These are phyloP conservation scores for Nesospiza acunhae DNA, from an alignment of 2,113 vertebrate species.

Conservation along the genomic window DNA sequence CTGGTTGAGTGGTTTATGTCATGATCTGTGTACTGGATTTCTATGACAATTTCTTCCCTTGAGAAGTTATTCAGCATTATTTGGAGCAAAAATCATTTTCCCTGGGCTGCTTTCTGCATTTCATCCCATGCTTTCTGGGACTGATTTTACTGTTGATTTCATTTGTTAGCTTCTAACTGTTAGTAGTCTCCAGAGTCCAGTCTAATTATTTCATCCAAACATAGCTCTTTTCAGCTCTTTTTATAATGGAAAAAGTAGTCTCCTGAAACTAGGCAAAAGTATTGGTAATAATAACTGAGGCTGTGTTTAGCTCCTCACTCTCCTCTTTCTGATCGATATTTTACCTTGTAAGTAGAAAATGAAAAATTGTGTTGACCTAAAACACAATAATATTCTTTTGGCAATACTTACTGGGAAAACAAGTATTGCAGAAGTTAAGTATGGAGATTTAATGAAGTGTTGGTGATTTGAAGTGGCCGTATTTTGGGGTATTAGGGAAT, in stretches of 20 bases:
- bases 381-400: neutral
- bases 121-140: neutral
- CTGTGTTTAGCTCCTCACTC: neutral
- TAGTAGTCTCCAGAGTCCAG: neutral
- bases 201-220: neutral
- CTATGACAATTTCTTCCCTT: neutral
- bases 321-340: neutral
- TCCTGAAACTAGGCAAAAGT: neutral
- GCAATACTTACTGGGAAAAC: neutral
- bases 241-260: neutral
- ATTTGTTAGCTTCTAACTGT: neutral
- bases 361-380: neutral
- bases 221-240: neutral
- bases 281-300: neutral
- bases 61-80: constrained; percentile 1
- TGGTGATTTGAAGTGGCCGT: neutral
- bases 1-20: neutral
- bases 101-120: neutral
- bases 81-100: constrained; percentile 4
- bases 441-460: neutral
- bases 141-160: constrained; percentile 19
- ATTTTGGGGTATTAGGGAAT: neutral
- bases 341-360: neutral
- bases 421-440: neutral
- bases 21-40: constrained; percentile 14